Percentiles rank a stretch among this genome's conserved stretches.
Evolutionary conservation across 2,888 invertebrate genomes (phyloP).

Genomic region (Polyploca ridens): DNA sequence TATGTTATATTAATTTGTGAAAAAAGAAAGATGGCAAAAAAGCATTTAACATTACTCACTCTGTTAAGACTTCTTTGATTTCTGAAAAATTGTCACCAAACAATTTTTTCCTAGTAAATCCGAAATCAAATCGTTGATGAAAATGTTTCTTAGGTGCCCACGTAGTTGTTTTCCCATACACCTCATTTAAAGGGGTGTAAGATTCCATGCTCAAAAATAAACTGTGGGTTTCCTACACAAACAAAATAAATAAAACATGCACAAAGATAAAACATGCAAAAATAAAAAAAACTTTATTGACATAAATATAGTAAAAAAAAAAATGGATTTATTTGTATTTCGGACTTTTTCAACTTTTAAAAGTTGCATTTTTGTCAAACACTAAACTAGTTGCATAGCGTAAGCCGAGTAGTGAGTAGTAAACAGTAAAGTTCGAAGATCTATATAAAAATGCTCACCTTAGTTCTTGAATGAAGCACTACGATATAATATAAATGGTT

Average conservation of each 20-base stretch:
- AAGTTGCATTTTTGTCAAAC: neutral
- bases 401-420: neutral
- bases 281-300: conserved; percentile 15
- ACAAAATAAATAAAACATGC: conserved; percentile 34
- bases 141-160: conserved; percentile 73
- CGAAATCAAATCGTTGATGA: conserved; percentile 85
- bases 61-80: conserved; percentile 37
- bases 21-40: conserved; percentile 21
- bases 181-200: conserved; percentile 86
- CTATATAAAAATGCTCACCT: neutral
- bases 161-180: conserved; percentile 86
- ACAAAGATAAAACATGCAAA: conserved; percentile 10
- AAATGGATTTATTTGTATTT: neutral
- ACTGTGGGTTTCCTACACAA: conserved; percentile 37
- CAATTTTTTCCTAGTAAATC: conserved; percentile 63
- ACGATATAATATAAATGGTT: neutral
- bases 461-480: neutral
- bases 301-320: neutral
- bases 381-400: neutral
- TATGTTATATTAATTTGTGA: neutral
- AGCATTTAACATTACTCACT: conserved; percentile 47
- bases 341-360: neutral
- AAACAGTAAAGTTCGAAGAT: neutral
- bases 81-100: conserved; percentile 41
- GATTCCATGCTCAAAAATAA: conserved; percentile 84